Evolutionary conservation across 2,888 invertebrate genomes (phyloP).

Genomic region (Tetranychus truncatus): DNA sequence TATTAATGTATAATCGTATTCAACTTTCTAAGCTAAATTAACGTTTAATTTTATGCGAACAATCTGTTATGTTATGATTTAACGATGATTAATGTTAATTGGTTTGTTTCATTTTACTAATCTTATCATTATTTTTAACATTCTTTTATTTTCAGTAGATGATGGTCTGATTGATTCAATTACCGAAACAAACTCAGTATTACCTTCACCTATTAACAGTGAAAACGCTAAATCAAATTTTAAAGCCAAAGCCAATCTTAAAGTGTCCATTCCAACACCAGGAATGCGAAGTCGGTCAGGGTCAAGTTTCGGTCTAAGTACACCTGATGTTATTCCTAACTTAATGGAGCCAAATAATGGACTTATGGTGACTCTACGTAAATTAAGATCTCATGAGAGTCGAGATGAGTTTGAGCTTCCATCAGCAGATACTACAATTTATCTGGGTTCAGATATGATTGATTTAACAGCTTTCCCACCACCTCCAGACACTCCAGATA

Average conservation of each 20-base stretch:
- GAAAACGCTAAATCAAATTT: background rate
- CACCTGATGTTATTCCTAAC: background rate
- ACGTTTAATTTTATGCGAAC: too few species aligned
- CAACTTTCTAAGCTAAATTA: too few species aligned
- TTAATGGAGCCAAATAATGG: background rate
- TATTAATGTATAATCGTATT: too few species aligned
- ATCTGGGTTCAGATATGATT: slow-evolving; percentile 67
- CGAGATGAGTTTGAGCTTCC: background rate
- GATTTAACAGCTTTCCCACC: slow-evolving; percentile 71
- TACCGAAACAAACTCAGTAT: background rate
- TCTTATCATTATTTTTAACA: background rate
- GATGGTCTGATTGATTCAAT: background rate
- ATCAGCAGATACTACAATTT: slow-evolving; percentile 31
- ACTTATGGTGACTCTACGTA: background rate
- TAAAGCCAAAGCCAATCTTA: background rate
- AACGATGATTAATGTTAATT: background rate
- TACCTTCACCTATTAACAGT: background rate
- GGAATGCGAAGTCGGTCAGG: slow-evolving; percentile 10
- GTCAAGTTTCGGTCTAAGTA: slow-evolving; percentile 3
- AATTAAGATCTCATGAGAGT: background rate
- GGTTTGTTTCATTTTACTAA: background rate
- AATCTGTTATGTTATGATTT: background rate
- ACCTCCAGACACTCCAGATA: slow-evolving; percentile 48
- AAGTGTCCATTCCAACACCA: background rate
- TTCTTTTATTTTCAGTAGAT: background rate